Evolutionary conservation across 2,113 vertebrate species (phyloP), one percentile per base, ranked within the genome.

Genomic region (Dicrurus megarhynchus): DNA sequence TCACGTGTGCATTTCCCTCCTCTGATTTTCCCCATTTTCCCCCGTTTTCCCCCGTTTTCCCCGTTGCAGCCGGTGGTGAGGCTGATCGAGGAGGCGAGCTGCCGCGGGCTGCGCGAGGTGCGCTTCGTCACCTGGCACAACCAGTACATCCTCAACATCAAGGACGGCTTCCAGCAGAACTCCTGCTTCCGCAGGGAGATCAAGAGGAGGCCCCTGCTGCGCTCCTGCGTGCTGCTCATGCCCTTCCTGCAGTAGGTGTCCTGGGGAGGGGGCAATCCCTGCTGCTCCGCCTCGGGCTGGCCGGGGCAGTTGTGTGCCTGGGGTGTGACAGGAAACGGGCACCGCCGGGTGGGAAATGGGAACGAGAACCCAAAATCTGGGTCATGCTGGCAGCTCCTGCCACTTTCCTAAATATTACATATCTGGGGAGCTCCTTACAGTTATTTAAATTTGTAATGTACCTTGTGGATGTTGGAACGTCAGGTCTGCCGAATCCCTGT

Each of bases 51-150:
- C 32, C 32, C 5, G 1, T 7, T 23, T 23, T 13, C 18, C 20
- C 42, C 21, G 3, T 2, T 5, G 11, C 95, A 99, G 99, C 99
- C 99, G 16, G 99, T 99, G 88, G 98, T 99, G 56, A 98, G 99
- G 91, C 84, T 99, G 95, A 99, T 99, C 47, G 99, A 99, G 96
- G 99, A 99, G 97, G 99, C 99, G 20, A 99, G 98, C 59, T 98
- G 97, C 41, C 98, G 99, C 37, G 99, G 99, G 41, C 98, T 99
- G 89, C 99, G 99, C 91, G 99, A 99, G 96, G 99, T 99, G 41
- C 99, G 99, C 7, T 99, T 99, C 90, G 98, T 99, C 71, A 99
- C 99, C 70, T 99, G 99, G 98, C 99, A 99, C 96, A 99, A 99
- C 95, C 99, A 99, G 95, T 99, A 99, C 69, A 99, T 99, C 95